A percentile compares a stretch with the other conserved stretches of the same genome.
Conservation (phyloP, 2,888 invertebrate genomes). For the Drosophila colorata region DNA sequence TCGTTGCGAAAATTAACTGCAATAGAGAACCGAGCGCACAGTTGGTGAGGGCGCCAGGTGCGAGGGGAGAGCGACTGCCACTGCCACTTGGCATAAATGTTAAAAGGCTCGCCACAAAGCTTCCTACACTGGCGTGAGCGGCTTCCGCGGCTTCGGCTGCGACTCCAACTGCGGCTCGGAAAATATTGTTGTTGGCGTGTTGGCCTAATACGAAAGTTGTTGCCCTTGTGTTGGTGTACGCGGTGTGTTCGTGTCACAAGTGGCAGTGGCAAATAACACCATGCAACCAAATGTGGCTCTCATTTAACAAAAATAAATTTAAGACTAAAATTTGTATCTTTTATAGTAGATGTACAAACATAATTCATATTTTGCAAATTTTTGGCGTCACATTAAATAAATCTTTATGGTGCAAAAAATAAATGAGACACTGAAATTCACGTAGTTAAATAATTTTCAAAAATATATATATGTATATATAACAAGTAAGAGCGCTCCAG, state of each 20-base stretch:
- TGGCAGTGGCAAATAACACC: slow-evolving; percentile 65
- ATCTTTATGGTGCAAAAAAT: too few relatives aligned
- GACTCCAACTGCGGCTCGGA: slow-evolving; percentile 12
- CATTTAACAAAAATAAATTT: too few relatives aligned
- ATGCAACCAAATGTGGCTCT: slow-evolving; percentile 23
- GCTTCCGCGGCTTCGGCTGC: slow-evolving; percentile 50
- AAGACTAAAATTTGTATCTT: too few relatives aligned
- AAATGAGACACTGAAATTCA: too few relatives aligned
- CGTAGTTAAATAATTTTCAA: too few relatives aligned
- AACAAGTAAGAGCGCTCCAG: too few relatives aligned
- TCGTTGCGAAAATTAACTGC: slow-evolving; percentile 80
- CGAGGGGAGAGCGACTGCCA: background rate
- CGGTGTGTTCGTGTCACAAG: slow-evolving; percentile 67
- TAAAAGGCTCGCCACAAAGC: slow-evolving; percentile 72
- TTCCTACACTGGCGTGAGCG: slow-evolving; percentile 60
- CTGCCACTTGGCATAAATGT: slow-evolving; percentile 64
- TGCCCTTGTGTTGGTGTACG: slow-evolving; percentile 75
- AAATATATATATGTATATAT: too few relatives aligned
- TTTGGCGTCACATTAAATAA: too few relatives aligned
- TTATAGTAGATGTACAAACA: too few relatives aligned
- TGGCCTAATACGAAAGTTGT: slow-evolving; percentile 76
- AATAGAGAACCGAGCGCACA: slow-evolving; percentile 36
- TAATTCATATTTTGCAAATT: too few relatives aligned
- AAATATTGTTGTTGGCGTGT: slow-evolving; percentile 45
- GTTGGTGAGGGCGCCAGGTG: background rate